A percentile compares a stretch with the other conserved stretches of the same genome.
These are phyloP conservation scores for Lasioglossum vierecki DNA, from an alignment of 2,888 invertebrate species.

Conservation along the genomic window DNA sequence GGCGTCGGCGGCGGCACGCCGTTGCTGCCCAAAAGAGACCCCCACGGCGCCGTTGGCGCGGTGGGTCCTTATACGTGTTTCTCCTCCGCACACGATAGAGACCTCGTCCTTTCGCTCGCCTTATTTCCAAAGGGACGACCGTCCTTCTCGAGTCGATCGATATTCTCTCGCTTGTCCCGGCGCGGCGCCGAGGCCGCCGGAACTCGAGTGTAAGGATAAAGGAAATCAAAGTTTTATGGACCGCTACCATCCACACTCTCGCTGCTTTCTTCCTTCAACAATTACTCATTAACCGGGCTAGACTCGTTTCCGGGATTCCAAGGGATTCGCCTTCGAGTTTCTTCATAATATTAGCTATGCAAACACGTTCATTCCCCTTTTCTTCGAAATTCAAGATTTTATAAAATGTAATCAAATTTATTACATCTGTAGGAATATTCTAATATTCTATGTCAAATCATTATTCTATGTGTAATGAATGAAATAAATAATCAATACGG, in stretches of 20 bases:
- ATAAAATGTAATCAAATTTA: too few relatives aligned
- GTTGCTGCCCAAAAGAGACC: slow-evolving; percentile 70
- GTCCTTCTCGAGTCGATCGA: slow-evolving; percentile 53
- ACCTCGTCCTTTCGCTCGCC: slow-evolving; percentile 57
- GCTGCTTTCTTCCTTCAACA: neutral
- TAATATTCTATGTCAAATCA: too few relatives aligned
- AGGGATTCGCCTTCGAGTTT: too few relatives aligned
- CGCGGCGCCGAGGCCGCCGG: neutral
- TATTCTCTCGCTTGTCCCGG: slow-evolving; percentile 53
- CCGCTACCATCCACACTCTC: neutral
- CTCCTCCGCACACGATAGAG: slow-evolving; percentile 60
- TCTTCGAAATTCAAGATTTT: too few relatives aligned
- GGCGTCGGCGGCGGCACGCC: slow-evolving; percentile 63
- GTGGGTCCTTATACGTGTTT: slow-evolving; percentile 62
- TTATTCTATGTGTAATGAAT: too few relatives aligned
- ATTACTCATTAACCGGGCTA: neutral
- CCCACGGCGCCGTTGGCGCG: slow-evolving; percentile 68
- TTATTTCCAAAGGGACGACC: slow-evolving; percentile 45
- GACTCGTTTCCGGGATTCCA: too few relatives aligned
- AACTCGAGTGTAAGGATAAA: slow-evolving; percentile 6
- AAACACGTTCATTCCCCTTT: too few relatives aligned
- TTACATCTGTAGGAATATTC: too few relatives aligned
- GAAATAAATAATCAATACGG: too few relatives aligned
- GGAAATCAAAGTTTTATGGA: neutral
- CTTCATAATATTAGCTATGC: too few relatives aligned